Evolutionary conservation across 2,797 vertebrate species (phyloP).

Genomic region (Prunella strophiata): DNA sequence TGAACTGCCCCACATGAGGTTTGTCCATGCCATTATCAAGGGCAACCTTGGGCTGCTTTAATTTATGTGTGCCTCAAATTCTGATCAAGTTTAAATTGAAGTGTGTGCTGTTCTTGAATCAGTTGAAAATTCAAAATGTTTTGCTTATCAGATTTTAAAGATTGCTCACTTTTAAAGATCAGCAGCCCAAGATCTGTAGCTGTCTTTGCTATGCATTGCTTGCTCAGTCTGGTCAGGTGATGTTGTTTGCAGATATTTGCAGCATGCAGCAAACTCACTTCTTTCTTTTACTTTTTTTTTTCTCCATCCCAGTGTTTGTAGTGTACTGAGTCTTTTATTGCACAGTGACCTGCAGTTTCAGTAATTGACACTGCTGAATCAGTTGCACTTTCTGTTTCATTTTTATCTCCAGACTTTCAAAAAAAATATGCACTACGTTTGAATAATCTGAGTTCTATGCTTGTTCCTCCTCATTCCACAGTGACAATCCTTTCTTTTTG

Average conservation of each 20-base stretch:
- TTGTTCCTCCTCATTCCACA: neutral
- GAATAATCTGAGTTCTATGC: neutral
- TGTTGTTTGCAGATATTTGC: neutral
- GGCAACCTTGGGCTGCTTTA: neutral
- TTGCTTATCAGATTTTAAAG: neutral
- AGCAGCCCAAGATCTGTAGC: neutral
- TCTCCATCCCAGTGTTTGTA: neutral
- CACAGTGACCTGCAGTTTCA: neutral
- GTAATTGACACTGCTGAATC: neutral
- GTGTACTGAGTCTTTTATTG: neutral
- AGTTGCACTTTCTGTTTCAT: constrained; percentile 16
- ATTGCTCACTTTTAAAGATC: neutral
- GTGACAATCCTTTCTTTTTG: neutral
- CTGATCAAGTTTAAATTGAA: neutral
- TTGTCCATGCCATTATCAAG: neutral
- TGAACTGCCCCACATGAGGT: neutral
- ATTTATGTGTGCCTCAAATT: neutral
- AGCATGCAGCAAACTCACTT: neutral
- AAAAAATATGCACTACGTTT: neutral
- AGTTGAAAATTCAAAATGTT: neutral
- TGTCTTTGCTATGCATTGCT: neutral
- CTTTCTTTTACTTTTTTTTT: neutral
- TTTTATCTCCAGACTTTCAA: neutral
- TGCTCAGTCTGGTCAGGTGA: neutral
- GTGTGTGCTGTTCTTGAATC: neutral